Percentiles rank a stretch among this genome's conserved stretches.
phyloP scores from a whole-genome alignment of 2,888 invertebrate genomes.

The Sinodicranocentrus sp. region DNA sequence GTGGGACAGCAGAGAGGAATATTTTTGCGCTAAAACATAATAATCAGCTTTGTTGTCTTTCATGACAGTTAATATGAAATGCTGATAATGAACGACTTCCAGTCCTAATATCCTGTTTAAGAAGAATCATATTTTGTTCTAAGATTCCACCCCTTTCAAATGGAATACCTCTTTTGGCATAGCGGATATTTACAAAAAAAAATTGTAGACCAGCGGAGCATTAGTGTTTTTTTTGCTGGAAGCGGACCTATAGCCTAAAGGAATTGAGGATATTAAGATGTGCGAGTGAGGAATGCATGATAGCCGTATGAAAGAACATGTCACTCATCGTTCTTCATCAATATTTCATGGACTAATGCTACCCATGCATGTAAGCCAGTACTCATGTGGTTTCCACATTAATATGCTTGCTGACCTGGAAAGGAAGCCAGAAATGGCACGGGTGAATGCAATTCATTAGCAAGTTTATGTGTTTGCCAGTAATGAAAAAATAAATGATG shows the following conservation, averaged over 20 bases:
- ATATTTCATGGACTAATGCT: conserved; percentile 34
- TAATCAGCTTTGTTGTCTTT: conserved; percentile 28
- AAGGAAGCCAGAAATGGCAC: neutral
- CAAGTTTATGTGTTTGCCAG: no score
- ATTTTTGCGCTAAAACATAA: neutral
- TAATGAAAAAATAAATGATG: no score
- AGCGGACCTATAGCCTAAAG: conserved; percentile 25
- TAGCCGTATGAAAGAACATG: neutral
- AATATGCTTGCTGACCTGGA: neutral
- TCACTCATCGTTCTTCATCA: conserved; percentile 29
- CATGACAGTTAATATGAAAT: neutral
- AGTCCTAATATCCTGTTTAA: conserved; percentile 4
- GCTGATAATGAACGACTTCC: neutral
- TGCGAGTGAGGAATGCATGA: neutral
- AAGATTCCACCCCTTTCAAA: no score
- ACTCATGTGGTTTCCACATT: conserved; percentile 37
- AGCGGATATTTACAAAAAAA: no score
- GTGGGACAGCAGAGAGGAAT: conserved; percentile 21
- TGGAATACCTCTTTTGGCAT: no score
- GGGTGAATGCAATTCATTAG: no score
- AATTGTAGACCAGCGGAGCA: neutral
- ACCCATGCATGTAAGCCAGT: conserved; percentile 7
- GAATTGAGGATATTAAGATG: conserved; percentile 17
- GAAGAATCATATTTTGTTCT: no score
- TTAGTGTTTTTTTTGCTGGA: conserved; percentile 10